Base-by-base conservation (phyloP, 2,113 vertebrate genomes). In the Pedionomus torquatus region DNA sequence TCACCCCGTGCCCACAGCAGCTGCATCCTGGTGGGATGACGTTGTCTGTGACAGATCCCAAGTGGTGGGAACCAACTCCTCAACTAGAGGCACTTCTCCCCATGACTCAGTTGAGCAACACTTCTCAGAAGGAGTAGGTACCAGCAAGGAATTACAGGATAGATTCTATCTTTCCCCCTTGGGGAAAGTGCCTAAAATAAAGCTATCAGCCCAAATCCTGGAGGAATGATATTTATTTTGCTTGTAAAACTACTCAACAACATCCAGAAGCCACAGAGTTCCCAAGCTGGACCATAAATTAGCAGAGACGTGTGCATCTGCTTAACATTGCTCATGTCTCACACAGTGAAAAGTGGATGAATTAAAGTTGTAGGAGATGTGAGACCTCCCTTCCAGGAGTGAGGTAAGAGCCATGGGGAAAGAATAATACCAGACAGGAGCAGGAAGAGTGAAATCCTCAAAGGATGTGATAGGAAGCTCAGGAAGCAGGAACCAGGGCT, bases 71-170 rank as follows among this genome's bases (percentile, higher is more conserved):
- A 79, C 72, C 61, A 33, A 57, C 49, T 89, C 52, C 31, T 19
- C 52, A 41, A 24, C 41, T 13, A 7, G 49, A 57, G 0, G 0
- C 35, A 20, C 52, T 91, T 65, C 82, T 78, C 49, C 35, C 61
- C 17, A 0, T 89, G 90, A 92, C 61, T 92, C 86, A 84, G 16
- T 5, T 71, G n/a, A 94, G 57, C 17, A 52, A 64, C 10, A 30
- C 90, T 91, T 95, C 91, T 95, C 65, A 82, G 77, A 83, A 76
- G 52, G 74, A 90, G 33, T 13, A 49, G 21, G 11, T 69, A 92
- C 57, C 77, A 79, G 65, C 7, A 7, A 84, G 84, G 86, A 89
- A 95, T 87, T 92, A 69, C 87, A 89, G 21, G 23, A 28, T 20
- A 61, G 48, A 26, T 49, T 72, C 69, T 49, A 1, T 5, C 4